A percentile compares a stretch with the other conserved stretches of the same genome.
phyloP scores from a whole-genome alignment of 2,888 invertebrate genomes.

The Craniophora ligustri region DNA sequence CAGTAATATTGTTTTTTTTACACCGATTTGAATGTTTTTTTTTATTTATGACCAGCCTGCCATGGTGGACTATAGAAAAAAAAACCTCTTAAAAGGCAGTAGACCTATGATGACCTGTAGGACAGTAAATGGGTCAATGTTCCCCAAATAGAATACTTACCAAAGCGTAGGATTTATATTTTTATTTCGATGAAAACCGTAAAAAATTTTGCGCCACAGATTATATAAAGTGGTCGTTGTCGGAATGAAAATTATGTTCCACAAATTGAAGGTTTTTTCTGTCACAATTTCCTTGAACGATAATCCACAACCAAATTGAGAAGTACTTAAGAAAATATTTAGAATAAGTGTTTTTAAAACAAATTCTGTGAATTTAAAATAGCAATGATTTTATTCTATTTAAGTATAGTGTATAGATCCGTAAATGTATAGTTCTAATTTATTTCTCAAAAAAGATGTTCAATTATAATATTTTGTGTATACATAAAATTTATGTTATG shows the following conservation, averaged over 20 bases:
- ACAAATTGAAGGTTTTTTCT: neutral
- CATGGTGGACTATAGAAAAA: no score
- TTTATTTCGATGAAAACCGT: no score
- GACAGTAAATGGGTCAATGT: no score
- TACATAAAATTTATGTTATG: slow-evolving; percentile 55
- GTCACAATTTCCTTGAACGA: slow-evolving; percentile 3
- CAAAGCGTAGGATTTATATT: no score
- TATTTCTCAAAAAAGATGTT: slow-evolving; percentile 50
- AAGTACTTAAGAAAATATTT: slow-evolving; percentile 26
- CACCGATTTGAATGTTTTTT: no score
- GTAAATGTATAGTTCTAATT: slow-evolving; percentile 37
- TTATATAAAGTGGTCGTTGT: no score
- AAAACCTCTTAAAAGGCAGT: no score
- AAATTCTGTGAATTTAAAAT: slow-evolving; percentile 58
- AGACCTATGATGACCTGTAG: no score
- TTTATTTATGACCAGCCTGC: no score
- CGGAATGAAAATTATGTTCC: slow-evolving; percentile 14
- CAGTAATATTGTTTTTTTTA: no score
- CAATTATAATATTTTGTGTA: slow-evolving; percentile 55
- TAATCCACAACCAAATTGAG: slow-evolving; percentile 20
- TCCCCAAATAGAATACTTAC: no score
- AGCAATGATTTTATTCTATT: slow-evolving; percentile 41
- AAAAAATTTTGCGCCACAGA: no score
- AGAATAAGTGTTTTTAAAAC: slow-evolving; percentile 31
- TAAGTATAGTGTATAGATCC: slow-evolving; percentile 23